Percentiles rank a stretch among this genome's conserved stretches.
Evolutionary conservation across 2,797 vertebrate genomes (phyloP).

Genomic region (Spea hammondii): DNA sequence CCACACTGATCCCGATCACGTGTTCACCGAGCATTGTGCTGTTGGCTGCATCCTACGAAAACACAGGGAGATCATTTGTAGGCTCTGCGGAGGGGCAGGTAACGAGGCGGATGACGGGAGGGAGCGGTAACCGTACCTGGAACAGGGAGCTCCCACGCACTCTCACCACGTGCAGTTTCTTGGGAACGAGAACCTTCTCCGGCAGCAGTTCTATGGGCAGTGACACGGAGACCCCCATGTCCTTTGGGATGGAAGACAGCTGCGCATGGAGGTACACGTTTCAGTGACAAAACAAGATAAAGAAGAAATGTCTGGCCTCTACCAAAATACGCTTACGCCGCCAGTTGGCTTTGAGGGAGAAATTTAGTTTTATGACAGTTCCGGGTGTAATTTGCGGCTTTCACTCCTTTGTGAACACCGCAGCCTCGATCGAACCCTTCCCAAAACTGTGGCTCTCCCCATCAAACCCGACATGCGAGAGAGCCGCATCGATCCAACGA

Average conservation of each 20-base stretch:
- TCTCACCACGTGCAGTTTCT: slow-evolving; percentile 30
- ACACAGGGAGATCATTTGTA: too few relatives aligned
- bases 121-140: slow-evolving; percentile 8
- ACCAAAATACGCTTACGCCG: too few relatives aligned
- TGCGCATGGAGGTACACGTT: slow-evolving; percentile 3
- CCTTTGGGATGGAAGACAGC: slow-evolving; percentile 7
- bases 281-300: too few relatives aligned
- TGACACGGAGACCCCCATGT: slow-evolving; percentile 23
- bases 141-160: slow-evolving; percentile 10
- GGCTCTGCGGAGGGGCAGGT: too few relatives aligned
- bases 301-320: too few relatives aligned
- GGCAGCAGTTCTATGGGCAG: slow-evolving; percentile 23
- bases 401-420: slow-evolving; percentile 18
- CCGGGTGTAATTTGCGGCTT: too few relatives aligned
- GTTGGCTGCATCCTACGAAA: slow-evolving; percentile 56
- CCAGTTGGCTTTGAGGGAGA: too few relatives aligned
- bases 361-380: too few relatives aligned
- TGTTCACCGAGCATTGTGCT: slow-evolving; percentile 68
- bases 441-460: slow-evolving; percentile 25
- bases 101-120: too few relatives aligned
- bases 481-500: slow-evolving; percentile 9
- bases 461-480: slow-evolving; percentile 22
- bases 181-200: background rate
- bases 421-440: slow-evolving; percentile 16
- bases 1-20: slow-evolving; percentile 81